These are phyloP conservation scores for Acipenser ruthenus DNA, from an alignment of 2,797 vertebrate genomes.

Conservation along the genomic window DNA sequence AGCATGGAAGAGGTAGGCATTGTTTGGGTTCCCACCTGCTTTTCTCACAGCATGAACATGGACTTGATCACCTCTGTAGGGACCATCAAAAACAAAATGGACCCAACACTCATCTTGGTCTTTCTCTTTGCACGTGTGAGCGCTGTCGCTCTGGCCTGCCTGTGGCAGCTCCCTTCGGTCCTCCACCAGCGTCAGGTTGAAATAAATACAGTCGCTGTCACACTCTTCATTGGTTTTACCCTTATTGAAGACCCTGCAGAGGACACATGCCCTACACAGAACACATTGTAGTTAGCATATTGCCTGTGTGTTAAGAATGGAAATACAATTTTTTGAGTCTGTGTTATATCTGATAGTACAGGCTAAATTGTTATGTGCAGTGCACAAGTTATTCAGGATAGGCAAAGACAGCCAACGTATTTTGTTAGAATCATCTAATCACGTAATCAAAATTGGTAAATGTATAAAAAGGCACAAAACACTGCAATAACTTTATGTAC, in stretches of 20 bases:
- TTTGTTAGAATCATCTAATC: too few relatives aligned
- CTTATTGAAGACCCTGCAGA: slow-evolving; percentile 2
- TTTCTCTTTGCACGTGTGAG: slow-evolving; percentile 8
- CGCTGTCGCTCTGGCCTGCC: neutral
- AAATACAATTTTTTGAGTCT: too few relatives aligned
- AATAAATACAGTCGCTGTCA: neutral
- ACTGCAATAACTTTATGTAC: too few relatives aligned
- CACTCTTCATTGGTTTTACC: slow-evolving; percentile 4
- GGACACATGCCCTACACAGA: neutral
- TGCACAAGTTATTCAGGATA: too few relatives aligned
- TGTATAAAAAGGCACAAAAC: too few relatives aligned
- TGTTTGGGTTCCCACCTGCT: neutral
- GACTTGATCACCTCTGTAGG: neutral
- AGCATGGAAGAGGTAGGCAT: too few relatives aligned
- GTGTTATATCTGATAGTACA: too few relatives aligned
- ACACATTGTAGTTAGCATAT: too few relatives aligned
- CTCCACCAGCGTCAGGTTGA: slow-evolving; percentile 13
- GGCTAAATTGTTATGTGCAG: too few relatives aligned
- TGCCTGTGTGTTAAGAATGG: too few relatives aligned
- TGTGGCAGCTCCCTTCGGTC: neutral
- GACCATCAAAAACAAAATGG: neutral
- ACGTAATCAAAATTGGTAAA: too few relatives aligned
- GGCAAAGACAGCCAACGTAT: too few relatives aligned
- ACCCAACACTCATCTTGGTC: slow-evolving; percentile 11
- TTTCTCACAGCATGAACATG: neutral